Evolutionary conservation across 2,113 vertebrate species (phyloP).

Genomic region (Rhadina sibilatrix): DNA sequence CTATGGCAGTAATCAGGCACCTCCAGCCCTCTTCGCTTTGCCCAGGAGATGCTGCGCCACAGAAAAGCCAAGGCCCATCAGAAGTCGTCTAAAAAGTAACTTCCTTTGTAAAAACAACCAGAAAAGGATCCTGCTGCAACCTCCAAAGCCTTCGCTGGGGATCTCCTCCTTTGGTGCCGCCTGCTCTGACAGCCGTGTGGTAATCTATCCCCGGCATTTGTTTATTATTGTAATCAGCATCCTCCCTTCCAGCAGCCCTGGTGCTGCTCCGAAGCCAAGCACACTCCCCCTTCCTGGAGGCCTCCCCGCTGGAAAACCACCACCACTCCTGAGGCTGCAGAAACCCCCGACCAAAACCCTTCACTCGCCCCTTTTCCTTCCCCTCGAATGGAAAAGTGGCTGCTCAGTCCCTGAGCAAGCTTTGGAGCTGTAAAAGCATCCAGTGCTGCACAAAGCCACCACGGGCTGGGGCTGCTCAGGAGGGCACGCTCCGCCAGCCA

Average conservation of each 20-base stretch:
- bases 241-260: conserved; percentile 85
- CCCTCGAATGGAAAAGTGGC: not conserved
- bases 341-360: not conserved
- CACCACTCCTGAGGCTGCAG: conserved; percentile 11
- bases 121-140: not conserved
- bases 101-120: not conserved
- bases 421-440: not conserved
- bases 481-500: rapidly evolving
- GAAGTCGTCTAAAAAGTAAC: not conserved
- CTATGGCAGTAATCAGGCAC: conserved; percentile 60
- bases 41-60: conserved; percentile 18
- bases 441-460: not conserved
- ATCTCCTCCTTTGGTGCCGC: conserved; percentile 13
- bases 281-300: conserved; percentile 93
- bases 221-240: conserved; percentile 97
- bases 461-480: rapidly evolving
- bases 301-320: conserved; percentile 68
- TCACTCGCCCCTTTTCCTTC: not conserved
- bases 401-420: not conserved
- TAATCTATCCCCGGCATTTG: conserved; percentile 78
- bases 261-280: conserved; percentile 68
- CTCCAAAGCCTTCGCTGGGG: not conserved
- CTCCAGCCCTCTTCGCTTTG: not conserved
- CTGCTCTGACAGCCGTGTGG: conserved; percentile 48
- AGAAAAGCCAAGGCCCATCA: not conserved